Base-by-base conservation (phyloP, 2,113 vertebrate genomes). In the Oxyruncus cristatus region DNA sequence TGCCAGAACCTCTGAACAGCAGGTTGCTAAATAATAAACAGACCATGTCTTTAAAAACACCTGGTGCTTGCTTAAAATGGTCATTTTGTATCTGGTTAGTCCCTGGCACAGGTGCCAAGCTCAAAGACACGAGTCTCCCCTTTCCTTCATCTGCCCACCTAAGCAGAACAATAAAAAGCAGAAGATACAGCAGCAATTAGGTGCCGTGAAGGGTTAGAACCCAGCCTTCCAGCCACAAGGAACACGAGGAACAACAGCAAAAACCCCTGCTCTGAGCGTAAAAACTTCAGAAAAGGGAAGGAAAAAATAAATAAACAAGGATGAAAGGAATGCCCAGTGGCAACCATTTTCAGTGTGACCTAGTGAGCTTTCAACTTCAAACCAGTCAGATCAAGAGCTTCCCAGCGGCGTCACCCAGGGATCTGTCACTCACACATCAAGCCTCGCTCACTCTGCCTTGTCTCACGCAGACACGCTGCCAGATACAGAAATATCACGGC, bases 241-340 rank as follows among this genome's bases (percentile, higher is more conserved):
- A 93, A 39, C 82, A 37, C 0, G 41, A 96, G 44, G 53, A 96
- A 83, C 42, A 90, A 52, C 73, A 92, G 84, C 76, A 89, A 81
- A 81, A 85, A 7, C 62, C 70, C 70, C 58, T 44, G 50, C 56
- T 88, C 79, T 27, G n/a, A 70, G 58, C 11, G 41, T 49, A 85
- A 95, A 96, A 96, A 92, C 86, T 81, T 91, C 63, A 41, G 75
- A 86, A 76, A 79, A 56, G 62, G 52, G 77, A 80, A 86, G 33
- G 42, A 58, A 90, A 86, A 95, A 85, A 83, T 68, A 94, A 91
- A 97, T 96, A 98, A 98, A 96, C 92, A 98, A 96, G 92, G 97
- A 98, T 98, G 98, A 98, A 98, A 98, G 97, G 82, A 94, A 95
- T 98, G 98, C 97, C 98, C 96, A 93, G 97, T 94, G 97, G 97